Base-by-base conservation (phyloP, 2,797 vertebrate genomes). In the Cuculus canorus region DNA sequence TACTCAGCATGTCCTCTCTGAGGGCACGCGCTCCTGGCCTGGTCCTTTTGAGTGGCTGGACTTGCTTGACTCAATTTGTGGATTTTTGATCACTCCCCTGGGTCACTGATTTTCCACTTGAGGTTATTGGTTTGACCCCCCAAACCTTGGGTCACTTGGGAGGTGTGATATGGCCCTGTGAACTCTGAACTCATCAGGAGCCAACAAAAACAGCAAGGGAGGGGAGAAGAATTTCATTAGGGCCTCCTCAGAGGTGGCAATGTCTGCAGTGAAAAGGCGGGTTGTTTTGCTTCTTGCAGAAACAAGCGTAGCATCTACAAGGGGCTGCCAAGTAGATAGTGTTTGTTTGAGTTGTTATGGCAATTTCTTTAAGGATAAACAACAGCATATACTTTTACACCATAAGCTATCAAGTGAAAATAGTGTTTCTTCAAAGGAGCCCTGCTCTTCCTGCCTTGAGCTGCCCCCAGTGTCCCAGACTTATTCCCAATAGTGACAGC, bases 211-310 rank as follows among this genome's bases (percentile, higher is more conserved):
- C 95, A 97, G 78, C 1, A 10, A 71, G 33, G 60, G 86, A 72
- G 60, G 39, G 48, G 65, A 95, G 82, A 92, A 94, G 92, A 96
- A 96, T 97, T 97, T 97, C 96, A 96, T 97, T 97, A 97, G 77
- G 94, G 52, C 90, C 83, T 94, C 86, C 88, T 96, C 89, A 68
- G 87, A 91, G 90, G 80, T 75, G 84, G 54, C 47, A 81, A 19
- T 35, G 82, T 90, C 85, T 77, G 96, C 66, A 0, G 83, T 72
- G 33, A 59, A 94, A 93, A 96, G 59, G 59, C 37, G 17, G 23
- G 19, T 89, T 94, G 70, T 95, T 97, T 96, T 87, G 41, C 43
- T 85, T 93, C 65, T 96, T 90, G 78, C 71, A 90, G 91, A 91
- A 94, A 86, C 82, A 92, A 93, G 69, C 68, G 27, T 28, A 47